Percentiles rank a stretch among this genome's conserved stretches.
phyloP scores from a whole-genome alignment of 2,113 vertebrate species.

The Thalassoma bifasciatum region DNA sequence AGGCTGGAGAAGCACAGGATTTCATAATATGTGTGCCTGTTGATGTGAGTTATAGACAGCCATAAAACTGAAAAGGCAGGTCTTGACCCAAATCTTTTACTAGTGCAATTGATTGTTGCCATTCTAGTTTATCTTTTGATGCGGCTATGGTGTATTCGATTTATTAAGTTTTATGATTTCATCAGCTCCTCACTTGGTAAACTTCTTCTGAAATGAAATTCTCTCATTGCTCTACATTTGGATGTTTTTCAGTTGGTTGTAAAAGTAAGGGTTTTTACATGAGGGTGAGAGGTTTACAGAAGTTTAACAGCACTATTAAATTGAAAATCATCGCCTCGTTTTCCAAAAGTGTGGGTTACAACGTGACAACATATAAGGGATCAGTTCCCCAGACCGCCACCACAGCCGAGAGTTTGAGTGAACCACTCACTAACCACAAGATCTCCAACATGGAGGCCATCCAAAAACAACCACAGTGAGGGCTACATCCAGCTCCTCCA shows the following conservation, averaged over 20 bases:
- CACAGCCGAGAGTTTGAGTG: constrained; percentile 39
- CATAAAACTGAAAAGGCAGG: constrained; percentile 67
- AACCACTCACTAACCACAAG: constrained; percentile 58
- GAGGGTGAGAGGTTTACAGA: constrained; percentile 12
- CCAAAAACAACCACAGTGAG: constrained; percentile 66
- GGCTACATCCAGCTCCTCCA: constrained; percentile 53
- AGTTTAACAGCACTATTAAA: constrained; percentile 17
- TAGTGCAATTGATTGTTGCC: constrained; percentile 50
- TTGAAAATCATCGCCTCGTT: constrained; percentile 30
- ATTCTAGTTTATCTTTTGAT: constrained; percentile 40
- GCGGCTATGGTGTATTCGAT: constrained; percentile 35
- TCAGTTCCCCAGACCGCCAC: constrained; percentile 41
- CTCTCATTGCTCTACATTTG: constrained; percentile 13
- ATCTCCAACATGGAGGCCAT: constrained; percentile 64
- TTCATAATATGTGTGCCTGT: constrained; percentile 66
- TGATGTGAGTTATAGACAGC: constrained; percentile 69
- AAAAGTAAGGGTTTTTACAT: constrained; percentile 35
- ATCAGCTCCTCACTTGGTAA: constrained; percentile 19
- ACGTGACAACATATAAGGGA: constrained; percentile 35
- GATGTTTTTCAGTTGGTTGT: constrained; percentile 11
- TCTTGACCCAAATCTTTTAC: constrained; percentile 60
- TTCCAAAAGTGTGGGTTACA: constrained; percentile 43
- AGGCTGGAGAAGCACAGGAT: constrained; percentile 56
- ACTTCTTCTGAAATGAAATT: constrained; percentile 20
- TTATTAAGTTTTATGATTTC: constrained; percentile 52